Evolutionary conservation across 92 coral and sea anemone genomes (phyloP).

Genomic region (Porites divaricata): DNA sequence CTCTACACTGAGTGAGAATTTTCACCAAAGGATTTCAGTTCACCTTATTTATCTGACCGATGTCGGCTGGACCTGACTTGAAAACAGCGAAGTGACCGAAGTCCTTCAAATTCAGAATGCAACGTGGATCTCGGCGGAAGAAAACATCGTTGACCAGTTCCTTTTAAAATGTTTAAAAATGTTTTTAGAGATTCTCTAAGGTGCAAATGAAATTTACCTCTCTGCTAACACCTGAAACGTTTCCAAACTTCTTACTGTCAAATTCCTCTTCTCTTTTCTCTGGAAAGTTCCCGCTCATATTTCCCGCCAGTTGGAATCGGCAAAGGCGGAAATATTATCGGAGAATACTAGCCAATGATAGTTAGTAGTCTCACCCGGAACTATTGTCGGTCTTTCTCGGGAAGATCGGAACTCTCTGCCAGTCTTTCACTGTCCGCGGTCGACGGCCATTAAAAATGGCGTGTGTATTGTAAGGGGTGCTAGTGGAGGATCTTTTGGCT

Average conservation of each 20-base stretch:
- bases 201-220: too few relatives aligned
- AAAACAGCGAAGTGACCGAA: too few relatives aligned
- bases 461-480: neutral
- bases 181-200: too few relatives aligned
- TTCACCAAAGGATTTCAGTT: too few relatives aligned
- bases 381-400: neutral
- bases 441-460: neutral
- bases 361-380: neutral
- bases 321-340: neutral
- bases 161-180: too few relatives aligned
- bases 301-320: slow-evolving; percentile 32
- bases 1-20: too few relatives aligned
- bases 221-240: neutral
- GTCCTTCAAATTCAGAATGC: too few relatives aligned
- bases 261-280: slow-evolving; percentile 17
- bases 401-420: neutral
- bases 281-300: slow-evolving; percentile 35
- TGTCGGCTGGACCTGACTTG: too few relatives aligned
- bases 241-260: neutral
- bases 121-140: too few relatives aligned
- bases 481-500: neutral
- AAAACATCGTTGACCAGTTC: too few relatives aligned
- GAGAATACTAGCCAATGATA: slow-evolving; percentile 1
- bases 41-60: too few relatives aligned
- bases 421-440: neutral